Percentiles rank a stretch among this genome's conserved stretches.
Evolutionary conservation across 1,140 invertebrate genomes (phyloP).

Genomic region (Atta texana): DNA sequence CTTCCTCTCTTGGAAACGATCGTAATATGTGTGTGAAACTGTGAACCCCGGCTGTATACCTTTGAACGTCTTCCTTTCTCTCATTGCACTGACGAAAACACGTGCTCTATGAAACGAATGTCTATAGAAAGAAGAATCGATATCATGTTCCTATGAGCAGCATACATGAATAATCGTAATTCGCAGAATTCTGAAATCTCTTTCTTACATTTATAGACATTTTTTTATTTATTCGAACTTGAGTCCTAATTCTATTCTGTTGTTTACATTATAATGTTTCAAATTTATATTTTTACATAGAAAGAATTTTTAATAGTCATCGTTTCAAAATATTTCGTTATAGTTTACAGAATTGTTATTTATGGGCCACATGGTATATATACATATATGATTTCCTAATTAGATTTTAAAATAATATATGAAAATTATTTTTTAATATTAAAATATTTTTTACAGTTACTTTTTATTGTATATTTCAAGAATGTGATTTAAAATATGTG

Average conservation of each 20-base stretch:
- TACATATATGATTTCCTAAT: background rate
- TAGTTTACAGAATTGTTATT: background rate
- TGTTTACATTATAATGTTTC: background rate
- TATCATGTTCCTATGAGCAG: constrained; percentile 49
- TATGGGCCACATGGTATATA: background rate
- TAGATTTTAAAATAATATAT: background rate
- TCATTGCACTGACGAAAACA: constrained; percentile 67
- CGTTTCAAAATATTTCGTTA: background rate
- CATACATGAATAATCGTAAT: constrained; percentile 2
- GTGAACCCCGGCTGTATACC: constrained; percentile 66
- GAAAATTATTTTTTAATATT: background rate
- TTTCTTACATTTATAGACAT: background rate
- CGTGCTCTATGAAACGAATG: constrained; percentile 45
- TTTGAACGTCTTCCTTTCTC: constrained; percentile 68
- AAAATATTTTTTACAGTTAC: background rate
- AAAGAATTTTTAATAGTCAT: background rate
- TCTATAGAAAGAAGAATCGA: constrained; percentile 27
- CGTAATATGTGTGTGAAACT: constrained; percentile 69
- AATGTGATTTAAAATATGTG: constrained; percentile 8
- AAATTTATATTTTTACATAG: constrained; percentile 1
- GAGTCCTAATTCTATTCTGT: background rate
- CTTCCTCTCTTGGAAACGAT: constrained; percentile 59
- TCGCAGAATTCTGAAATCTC: background rate
- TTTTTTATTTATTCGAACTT: background rate
- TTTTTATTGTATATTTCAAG: background rate